Evolutionary conservation across 2,888 invertebrate genomes (phyloP), one percentile per base, ranked within the genome.

Genomic region (Acrocera orbiculus): DNA sequence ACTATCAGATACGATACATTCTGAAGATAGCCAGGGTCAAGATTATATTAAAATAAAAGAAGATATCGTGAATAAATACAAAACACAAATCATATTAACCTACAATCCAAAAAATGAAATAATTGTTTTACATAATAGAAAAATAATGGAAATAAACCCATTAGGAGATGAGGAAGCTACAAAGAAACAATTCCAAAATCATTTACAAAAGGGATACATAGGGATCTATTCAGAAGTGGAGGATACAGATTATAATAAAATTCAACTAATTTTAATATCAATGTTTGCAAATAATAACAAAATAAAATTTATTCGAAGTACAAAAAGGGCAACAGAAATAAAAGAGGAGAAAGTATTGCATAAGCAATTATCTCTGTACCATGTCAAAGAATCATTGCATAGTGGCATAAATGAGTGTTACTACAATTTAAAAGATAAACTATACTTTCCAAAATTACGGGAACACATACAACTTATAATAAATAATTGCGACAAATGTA

Each of bases 61-160:
- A 20, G 42, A 39, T 14, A 40, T 39, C 5, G 29, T 39, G 14
- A 40, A 42, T 27, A 42, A 39, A 34, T 40, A 38, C 22, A 40
- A 34, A 33, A 40, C 37, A 9, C 42, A 42, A 23, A 33, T 42
- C 14, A 40, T 42, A 24, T 22, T 43, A 30, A 37, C 40, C 8
- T 39, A 41, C 24, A 39, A 22, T 34, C 29, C 27, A 29, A 20
- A 8, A 10, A 7, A 22, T 10, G 36, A 41, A 14, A 22, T 43
- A 15, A 16, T 33, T 14, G 19, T 20, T 36, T n/a, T n/a, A n/a
- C n/a, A n/a, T n/a, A n/a, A n/a, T n/a, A n/a, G n/a, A n/a, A n/a
- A n/a, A n/a, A n/a, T n/a, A n/a, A n/a, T n/a, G n/a, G n/a, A n/a
- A n/a, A n/a, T n/a, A n/a, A n/a, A n/a, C n/a, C n/a, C n/a, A n/a